A percentile compares a stretch with the other conserved stretches of the same genome.
Evolutionary conservation across 2,888 invertebrate genomes (phyloP).

Genomic region (Oegoconia quadripuncta): DNA sequence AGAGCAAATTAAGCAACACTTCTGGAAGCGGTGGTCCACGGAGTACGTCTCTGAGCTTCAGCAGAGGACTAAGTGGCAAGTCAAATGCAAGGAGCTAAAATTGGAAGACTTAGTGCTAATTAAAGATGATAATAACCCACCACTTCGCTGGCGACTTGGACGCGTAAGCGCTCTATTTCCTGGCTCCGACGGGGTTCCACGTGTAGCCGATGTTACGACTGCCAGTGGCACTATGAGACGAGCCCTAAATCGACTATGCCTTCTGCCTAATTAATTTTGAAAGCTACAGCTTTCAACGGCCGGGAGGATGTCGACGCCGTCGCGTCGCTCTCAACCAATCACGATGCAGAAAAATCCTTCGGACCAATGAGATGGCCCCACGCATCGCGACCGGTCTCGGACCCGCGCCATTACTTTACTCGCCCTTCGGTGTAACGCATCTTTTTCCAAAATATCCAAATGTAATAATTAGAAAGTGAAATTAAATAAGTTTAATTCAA

Average conservation of each 20-base stretch:
- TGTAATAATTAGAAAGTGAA: no score
- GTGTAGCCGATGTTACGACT: conserved; percentile 15
- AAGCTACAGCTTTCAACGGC: neutral
- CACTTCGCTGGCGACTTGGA: conserved; percentile 17
- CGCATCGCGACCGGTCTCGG: no score
- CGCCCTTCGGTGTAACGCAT: no score
- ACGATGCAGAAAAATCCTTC: no score
- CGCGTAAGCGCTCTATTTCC: conserved; percentile 13
- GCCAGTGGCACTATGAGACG: conserved; percentile 1
- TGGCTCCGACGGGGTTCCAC: conserved; percentile 13
- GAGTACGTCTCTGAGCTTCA: conserved; percentile 17
- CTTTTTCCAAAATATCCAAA: no score
- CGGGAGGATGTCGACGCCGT: neutral
- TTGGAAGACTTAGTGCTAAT: neutral
- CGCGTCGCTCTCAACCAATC: no score
- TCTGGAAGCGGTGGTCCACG: conserved; percentile 17
- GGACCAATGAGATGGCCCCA: no score
- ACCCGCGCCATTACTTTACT: no score
- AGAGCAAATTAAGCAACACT: conserved; percentile 13
- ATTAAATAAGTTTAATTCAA: no score
- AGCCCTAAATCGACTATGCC: conserved; percentile 8
- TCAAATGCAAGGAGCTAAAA: neutral
- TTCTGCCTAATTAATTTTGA: neutral
- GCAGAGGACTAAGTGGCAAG: conserved; percentile 13
- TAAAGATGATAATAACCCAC: conserved; percentile 16